A percentile compares a stretch with the other conserved stretches of the same genome.
phyloP scores from a whole-genome alignment of 2,888 invertebrate genomes.

The Phalera bucephala region DNA sequence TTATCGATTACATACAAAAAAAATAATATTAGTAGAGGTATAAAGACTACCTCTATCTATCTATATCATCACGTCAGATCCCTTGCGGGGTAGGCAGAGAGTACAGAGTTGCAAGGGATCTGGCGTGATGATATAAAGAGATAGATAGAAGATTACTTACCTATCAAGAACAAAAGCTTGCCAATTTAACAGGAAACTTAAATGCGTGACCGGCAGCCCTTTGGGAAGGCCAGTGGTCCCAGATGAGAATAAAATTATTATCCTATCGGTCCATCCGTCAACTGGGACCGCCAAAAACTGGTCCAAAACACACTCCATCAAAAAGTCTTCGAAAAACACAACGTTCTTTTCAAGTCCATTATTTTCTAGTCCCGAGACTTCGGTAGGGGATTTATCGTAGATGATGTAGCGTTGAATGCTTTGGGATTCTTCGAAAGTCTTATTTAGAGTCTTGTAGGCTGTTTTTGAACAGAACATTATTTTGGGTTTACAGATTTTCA shows the following conservation, averaged over 20 bases:
- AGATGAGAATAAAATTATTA: slow-evolving; percentile 35
- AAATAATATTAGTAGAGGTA: too few species aligned
- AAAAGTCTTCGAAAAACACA: slow-evolving; percentile 22
- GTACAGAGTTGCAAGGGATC: too few species aligned
- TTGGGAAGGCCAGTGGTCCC: slow-evolving; percentile 45
- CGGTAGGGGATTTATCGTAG: slow-evolving; percentile 15
- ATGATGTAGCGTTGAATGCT: slow-evolving; percentile 22
- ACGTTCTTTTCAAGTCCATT: slow-evolving; percentile 13
- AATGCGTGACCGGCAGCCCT: slow-evolving; percentile 38
- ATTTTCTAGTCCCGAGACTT: too few species aligned
- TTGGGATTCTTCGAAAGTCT: slow-evolving; percentile 7
- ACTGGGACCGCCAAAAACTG: slow-evolving; percentile 29
- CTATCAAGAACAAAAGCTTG: not conserved
- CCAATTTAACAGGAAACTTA: slow-evolving; percentile 15
- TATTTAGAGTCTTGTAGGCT: slow-evolving; percentile 21
- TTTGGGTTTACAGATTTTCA: slow-evolving; percentile 31
- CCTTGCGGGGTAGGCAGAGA: too few species aligned
- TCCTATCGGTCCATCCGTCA: slow-evolving; percentile 29
- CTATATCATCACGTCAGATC: too few species aligned
- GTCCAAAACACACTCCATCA: slow-evolving; percentile 17
- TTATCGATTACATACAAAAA: too few species aligned
- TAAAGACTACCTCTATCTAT: too few species aligned
- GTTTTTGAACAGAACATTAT: slow-evolving; percentile 34
- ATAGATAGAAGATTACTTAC: too few species aligned
- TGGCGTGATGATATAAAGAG: too few species aligned